Evolutionary conservation across 1,140 invertebrate genomes (phyloP).

Genomic region (Spodoptera litura): DNA sequence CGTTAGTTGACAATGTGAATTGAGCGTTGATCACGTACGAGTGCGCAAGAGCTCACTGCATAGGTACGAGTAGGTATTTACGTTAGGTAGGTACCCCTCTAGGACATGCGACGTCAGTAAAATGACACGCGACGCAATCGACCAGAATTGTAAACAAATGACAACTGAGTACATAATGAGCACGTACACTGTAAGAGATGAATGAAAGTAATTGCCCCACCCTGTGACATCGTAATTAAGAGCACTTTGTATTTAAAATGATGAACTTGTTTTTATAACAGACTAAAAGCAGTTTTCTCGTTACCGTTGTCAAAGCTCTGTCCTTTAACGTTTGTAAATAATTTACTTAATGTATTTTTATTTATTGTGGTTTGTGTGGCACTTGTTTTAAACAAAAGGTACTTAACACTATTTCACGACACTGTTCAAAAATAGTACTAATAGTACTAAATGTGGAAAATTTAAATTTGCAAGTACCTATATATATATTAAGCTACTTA

Average conservation of each 20-base stretch:
- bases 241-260: not conserved
- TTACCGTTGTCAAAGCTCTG: not conserved
- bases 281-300: not conserved
- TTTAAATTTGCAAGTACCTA: too few species aligned
- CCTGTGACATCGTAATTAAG: not conserved
- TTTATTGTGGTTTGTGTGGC: too few species aligned
- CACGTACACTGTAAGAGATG: not conserved
- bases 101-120: not conserved
- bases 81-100: not conserved
- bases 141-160: not conserved
- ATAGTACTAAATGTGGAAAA: too few species aligned
- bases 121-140: not conserved
- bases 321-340: not conserved
- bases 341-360: too few species aligned
- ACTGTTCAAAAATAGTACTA: too few species aligned
- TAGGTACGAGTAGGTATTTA: too few species aligned
- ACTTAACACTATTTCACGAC: too few species aligned
- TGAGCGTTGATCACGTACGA: not conserved
- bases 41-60: not conserved
- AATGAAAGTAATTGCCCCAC: not conserved
- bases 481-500: too few species aligned
- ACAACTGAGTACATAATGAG: not conserved
- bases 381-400: too few species aligned
- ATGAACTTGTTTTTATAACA: slow-evolving; percentile 3
- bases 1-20: not conserved